Percentiles rank a stretch among this genome's conserved stretches.
Conservation (phyloP, 2,888 invertebrate genomes). For the Nineta flava region DNA sequence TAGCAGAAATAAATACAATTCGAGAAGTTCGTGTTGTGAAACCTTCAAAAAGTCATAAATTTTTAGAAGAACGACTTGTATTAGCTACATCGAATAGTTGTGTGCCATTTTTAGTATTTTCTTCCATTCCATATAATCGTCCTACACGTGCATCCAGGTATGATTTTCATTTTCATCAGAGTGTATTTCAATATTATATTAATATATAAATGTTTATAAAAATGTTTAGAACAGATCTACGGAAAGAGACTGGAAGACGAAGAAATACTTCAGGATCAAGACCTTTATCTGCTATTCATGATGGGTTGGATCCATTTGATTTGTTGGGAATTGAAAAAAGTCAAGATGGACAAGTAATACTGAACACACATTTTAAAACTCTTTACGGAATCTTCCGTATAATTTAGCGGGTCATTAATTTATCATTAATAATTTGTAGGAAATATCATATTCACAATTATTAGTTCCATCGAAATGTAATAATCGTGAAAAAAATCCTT, state of each 20-base stretch:
- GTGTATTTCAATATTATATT: background rate
- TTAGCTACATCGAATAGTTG: slow-evolving; percentile 55
- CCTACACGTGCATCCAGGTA: slow-evolving; percentile 16
- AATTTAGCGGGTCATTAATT: background rate
- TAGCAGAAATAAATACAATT: slow-evolving; percentile 32
- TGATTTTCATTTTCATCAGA: background rate
- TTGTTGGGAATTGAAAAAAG: slow-evolving; percentile 60
- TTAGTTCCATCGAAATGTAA: slow-evolving; percentile 56
- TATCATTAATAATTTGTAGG: slow-evolving; percentile 29
- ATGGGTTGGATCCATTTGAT: slow-evolving; percentile 72
- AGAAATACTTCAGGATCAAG: slow-evolving; percentile 69
- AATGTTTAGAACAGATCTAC: slow-evolving; percentile 38
- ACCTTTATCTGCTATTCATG: slow-evolving; percentile 69
- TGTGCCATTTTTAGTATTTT: slow-evolving; percentile 73
- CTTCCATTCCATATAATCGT: slow-evolving; percentile 65
- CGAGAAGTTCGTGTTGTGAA: slow-evolving; percentile 44
- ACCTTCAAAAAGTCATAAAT: slow-evolving; percentile 46
- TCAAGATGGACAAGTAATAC: slow-evolving; percentile 59
- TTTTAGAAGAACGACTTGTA: slow-evolving; percentile 66
- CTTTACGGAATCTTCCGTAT: background rate
- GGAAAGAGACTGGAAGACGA: slow-evolving; percentile 57
- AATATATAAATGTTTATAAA: background rate
- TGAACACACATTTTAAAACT: slow-evolving; percentile 5
- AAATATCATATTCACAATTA: slow-evolving; percentile 76
- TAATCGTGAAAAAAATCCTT: slow-evolving; percentile 27